Conservation (phyloP, 2,113 vertebrate species). For the Etia nguti region DNA sequence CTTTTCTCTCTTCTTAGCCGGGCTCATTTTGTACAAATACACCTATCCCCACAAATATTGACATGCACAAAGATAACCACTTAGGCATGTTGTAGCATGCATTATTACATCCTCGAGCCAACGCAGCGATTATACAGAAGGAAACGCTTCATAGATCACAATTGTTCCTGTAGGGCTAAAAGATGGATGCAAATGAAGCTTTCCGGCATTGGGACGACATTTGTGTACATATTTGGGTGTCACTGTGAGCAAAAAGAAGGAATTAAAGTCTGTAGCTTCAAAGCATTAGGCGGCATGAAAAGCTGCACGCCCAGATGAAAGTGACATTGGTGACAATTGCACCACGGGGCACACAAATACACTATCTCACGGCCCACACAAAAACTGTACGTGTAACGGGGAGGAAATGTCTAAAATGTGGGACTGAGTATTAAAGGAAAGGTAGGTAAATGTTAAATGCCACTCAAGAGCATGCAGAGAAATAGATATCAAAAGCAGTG, state of each 20-base stretch:
- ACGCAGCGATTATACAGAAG: slow-evolving; percentile 43
- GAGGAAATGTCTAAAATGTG: not conserved
- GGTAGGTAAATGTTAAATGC: not conserved
- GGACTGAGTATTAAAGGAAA: not conserved
- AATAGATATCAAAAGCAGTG: not conserved
- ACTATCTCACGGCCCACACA: not conserved
- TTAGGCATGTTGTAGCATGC: slow-evolving; percentile 32
- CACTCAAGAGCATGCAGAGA: not conserved
- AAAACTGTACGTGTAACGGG: not conserved
- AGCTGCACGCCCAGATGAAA: slow-evolving; percentile 24
- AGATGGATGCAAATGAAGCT: slow-evolving; percentile 30
- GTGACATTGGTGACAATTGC: slow-evolving; percentile 35
- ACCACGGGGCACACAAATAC: not conserved
- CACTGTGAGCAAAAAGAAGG: slow-evolving; percentile 11
- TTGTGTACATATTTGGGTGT: slow-evolving; percentile 14
- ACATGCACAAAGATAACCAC: slow-evolving; percentile 27
- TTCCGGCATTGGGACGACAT: not conserved
- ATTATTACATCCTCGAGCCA: slow-evolving; percentile 42
- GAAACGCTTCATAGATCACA: slow-evolving; percentile 37
- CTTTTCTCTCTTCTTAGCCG: not conserved
- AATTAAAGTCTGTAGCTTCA: slow-evolving; percentile 30
- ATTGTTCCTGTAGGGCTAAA: slow-evolving; percentile 10
- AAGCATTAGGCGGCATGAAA: not conserved
- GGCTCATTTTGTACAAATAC: not conserved
- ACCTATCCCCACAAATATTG: slow-evolving; percentile 19